Evolutionary conservation across 2,113 vertebrate species (phyloP).

Genomic region (Seriola quinqueradiata): DNA sequence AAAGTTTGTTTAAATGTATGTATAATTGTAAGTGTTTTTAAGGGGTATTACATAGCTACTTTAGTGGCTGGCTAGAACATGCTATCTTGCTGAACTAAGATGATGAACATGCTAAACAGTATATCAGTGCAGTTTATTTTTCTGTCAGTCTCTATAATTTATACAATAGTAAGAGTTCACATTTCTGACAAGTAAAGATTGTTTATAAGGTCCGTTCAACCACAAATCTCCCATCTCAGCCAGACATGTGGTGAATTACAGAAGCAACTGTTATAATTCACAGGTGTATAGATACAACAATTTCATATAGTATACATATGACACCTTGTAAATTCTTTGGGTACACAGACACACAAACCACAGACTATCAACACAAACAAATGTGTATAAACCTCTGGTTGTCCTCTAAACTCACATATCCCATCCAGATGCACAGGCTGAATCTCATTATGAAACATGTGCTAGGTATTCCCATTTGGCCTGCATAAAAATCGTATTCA

Average conservation of each 20-base stretch:
- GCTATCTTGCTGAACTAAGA: not conserved
- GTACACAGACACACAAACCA: not conserved
- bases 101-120: not conserved
- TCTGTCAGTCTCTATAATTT: not conserved
- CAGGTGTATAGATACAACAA: not conserved
- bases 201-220: too few relatives aligned
- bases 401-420: not conserved
- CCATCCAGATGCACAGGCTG: conserved; percentile 49
- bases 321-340: conserved; percentile 23
- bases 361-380: not conserved
- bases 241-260: not conserved
- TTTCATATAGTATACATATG: not conserved
- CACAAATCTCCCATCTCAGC: not conserved
- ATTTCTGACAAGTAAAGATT: not conserved
- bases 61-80: not conserved
- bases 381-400: not conserved
- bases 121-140: not conserved
- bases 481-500: not conserved
- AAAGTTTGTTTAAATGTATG: too few relatives aligned
- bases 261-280: not conserved
- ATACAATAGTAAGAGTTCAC: not conserved
- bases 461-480: conserved; percentile 1
- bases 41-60: too few relatives aligned
- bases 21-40: too few relatives aligned
- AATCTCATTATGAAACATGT: conserved; percentile 27